phyloP scores from a whole-genome alignment of 1,140 invertebrate genomes.

The Brachionus koreanus region DNA sequence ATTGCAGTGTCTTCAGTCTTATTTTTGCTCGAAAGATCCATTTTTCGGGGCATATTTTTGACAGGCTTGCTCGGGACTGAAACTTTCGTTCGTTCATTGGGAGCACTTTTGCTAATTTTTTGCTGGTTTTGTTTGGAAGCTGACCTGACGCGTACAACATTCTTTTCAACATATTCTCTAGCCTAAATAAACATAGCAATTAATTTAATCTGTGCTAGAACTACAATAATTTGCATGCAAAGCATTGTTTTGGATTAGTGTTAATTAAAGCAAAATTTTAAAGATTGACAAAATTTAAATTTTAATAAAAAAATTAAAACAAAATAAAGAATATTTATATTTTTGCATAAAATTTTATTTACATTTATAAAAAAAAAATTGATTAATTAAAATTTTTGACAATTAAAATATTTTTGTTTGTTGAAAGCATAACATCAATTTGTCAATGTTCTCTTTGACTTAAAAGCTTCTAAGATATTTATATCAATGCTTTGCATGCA shows the following conservation, averaged over 20 bases:
- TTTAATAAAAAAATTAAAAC: background rate
- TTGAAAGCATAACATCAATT: slow-evolving; percentile 18
- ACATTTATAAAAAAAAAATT: background rate
- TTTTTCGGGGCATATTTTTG: background rate
- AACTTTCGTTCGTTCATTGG: background rate
- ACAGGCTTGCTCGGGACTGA: background rate
- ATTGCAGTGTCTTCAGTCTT: background rate
- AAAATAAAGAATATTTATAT: background rate
- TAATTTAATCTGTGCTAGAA: background rate
- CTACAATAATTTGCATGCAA: slow-evolving; percentile 14
- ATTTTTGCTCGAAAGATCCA: background rate
- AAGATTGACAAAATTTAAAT: background rate
- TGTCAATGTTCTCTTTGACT: background rate
- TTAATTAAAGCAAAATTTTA: background rate
- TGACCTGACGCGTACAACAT: background rate
- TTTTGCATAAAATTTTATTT: background rate
- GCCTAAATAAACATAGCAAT: background rate
- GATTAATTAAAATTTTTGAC: background rate
- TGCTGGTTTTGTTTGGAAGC: background rate
- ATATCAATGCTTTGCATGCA: slow-evolving; percentile 36
- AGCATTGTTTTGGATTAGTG: background rate
- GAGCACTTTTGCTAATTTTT: background rate
- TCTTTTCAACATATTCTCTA: slow-evolving; percentile 31
- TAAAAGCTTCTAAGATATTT: background rate
- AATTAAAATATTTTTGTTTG: background rate